Evolutionary conservation across 2,888 invertebrate species (phyloP).

Genomic region (Cataglyphis rosenhaueri): DNA sequence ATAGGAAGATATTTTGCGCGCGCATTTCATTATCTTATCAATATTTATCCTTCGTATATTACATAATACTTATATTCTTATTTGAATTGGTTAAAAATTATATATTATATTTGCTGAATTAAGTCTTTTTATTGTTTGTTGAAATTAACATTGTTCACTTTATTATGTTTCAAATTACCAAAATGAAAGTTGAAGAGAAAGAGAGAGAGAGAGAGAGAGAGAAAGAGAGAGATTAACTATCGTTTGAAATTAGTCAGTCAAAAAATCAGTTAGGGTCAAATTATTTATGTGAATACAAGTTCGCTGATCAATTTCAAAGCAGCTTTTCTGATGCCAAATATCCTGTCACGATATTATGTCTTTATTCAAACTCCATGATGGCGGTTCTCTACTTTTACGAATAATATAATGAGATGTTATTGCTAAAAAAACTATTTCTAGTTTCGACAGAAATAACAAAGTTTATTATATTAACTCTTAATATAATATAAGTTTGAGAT

Average conservation of each 20-base stretch:
- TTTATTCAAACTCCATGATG: slow-evolving; percentile 38
- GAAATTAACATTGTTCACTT: slow-evolving; percentile 7
- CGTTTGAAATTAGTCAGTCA: slow-evolving; percentile 58
- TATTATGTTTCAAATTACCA: slow-evolving; percentile 56
- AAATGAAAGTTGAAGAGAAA: slow-evolving; percentile 59
- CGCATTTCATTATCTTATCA: not conserved
- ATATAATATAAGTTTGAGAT: not conserved
- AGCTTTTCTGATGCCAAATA: slow-evolving; percentile 58
- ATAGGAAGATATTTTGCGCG: not conserved
- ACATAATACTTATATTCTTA: not conserved
- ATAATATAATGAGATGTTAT: slow-evolving; percentile 46
- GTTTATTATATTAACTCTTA: not conserved
- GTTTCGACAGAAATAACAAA: not conserved
- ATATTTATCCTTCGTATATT: not conserved
- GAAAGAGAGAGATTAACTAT: slow-evolving; percentile 52
- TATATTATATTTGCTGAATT: not conserved
- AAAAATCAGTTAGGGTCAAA: slow-evolving; percentile 56
- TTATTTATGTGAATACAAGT: slow-evolving; percentile 70
- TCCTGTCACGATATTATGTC: slow-evolving; percentile 47
- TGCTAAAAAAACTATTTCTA: not conserved
- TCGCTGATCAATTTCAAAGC: slow-evolving; percentile 64
- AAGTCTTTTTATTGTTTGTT: not conserved
- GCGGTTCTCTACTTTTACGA: slow-evolving; percentile 45
- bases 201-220: too few species aligned
- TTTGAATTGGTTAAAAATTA: not conserved